phyloP scores from a whole-genome alignment of 2,888 invertebrate genomes.

The Erpobdella octoculata region DNA sequence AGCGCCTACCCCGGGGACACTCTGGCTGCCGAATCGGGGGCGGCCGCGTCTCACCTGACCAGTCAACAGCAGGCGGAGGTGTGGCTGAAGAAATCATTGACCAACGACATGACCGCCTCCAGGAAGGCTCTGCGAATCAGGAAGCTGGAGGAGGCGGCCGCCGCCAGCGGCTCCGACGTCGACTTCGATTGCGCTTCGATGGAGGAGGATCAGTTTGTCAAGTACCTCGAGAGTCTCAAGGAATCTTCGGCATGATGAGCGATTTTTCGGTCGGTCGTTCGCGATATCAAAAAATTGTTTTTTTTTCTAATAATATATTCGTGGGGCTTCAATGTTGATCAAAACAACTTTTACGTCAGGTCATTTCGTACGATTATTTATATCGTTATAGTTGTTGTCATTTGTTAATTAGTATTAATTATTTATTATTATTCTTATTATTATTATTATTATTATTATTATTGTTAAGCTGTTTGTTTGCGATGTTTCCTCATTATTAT shows the following conservation, averaged over 20 bases:
- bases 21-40: slow-evolving; percentile 8
- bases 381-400: no score
- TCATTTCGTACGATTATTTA: no score
- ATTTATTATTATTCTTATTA: no score
- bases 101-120: slow-evolving; percentile 6
- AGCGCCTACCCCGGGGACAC: slow-evolving; percentile 17
- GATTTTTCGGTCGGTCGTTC: no score
- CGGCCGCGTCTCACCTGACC: neutral
- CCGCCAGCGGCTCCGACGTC: slow-evolving; percentile 27
- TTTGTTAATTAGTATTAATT: no score
- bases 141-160: slow-evolving; percentile 26
- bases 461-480: no score
- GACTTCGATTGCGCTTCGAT: slow-evolving; percentile 55
- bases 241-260: slow-evolving; percentile 62
- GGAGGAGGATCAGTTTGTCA: slow-evolving; percentile 96
- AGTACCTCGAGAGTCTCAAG: slow-evolving; percentile 94
- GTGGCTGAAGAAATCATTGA: slow-evolving; percentile 20
- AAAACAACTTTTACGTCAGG: no score
- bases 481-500: no score
- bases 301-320: no score
- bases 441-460: no score
- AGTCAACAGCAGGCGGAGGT: slow-evolving; percentile 14
- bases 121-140: slow-evolving; percentile 11
- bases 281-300: no score
- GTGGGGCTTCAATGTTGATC: no score